Evolutionary conservation across 2,888 invertebrate genomes (phyloP).

Genomic region (Cylindroiulus punctatus): DNA sequence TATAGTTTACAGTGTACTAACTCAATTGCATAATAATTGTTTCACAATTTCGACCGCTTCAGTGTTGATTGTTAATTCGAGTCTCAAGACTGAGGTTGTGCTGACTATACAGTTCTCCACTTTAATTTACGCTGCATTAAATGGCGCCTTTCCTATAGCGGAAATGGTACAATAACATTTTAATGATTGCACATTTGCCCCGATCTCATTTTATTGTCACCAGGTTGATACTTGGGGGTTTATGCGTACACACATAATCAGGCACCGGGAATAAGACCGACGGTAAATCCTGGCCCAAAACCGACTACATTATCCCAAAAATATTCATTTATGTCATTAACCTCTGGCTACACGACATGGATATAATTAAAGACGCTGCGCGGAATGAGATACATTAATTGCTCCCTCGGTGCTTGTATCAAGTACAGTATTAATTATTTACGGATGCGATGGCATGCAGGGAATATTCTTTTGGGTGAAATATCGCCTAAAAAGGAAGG

Average conservation of each 20-base stretch:
- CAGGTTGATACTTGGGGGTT: background rate
- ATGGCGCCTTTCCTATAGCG: background rate
- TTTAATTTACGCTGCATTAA: background rate
- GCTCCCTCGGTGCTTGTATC: slow-evolving; percentile 4
- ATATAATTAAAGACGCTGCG: background rate
- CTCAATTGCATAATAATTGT: no score
- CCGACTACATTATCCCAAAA: background rate
- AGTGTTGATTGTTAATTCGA: no score
- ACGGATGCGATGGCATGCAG: slow-evolving; percentile 1
- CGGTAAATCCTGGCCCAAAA: background rate
- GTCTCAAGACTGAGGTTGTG: no score
- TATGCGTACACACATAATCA: background rate
- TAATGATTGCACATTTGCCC: background rate
- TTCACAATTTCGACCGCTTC: no score
- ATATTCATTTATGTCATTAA: slow-evolving; percentile 31
- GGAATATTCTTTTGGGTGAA: background rate
- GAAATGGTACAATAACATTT: slow-evolving; percentile 23
- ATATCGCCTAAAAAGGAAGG: background rate
- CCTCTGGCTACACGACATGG: background rate
- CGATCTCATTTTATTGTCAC: slow-evolving; percentile 1
- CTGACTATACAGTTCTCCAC: background rate
- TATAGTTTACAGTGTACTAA: no score
- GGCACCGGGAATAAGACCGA: background rate
- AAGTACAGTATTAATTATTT: slow-evolving; percentile 26
- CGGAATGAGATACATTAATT: slow-evolving; percentile 12